These are phyloP conservation scores for Neoniphon sammara DNA, from an alignment of 2,797 vertebrate species.

Conservation along the genomic window DNA sequence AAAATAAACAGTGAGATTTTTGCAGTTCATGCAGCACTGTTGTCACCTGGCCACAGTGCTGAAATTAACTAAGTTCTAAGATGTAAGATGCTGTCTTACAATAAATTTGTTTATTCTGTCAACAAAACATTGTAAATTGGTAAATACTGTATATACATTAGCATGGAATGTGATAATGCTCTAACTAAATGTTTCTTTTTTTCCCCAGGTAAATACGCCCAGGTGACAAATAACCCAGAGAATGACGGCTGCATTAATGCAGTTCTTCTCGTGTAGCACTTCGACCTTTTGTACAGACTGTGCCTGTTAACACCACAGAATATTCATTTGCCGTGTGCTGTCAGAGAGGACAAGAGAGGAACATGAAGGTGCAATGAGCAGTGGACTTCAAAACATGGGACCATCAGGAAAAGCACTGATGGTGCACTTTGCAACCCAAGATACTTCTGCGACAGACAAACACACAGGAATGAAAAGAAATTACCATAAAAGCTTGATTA, in stretches of 20 bases:
- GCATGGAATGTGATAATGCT: neutral
- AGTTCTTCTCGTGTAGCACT: constrained; percentile 89
- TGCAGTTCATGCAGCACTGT: too few species aligned
- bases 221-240: constrained; percentile 99
- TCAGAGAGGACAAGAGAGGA: constrained; percentile 8
- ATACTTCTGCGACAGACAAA: constrained; percentile 31
- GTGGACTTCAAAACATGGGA: neutral
- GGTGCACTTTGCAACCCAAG: constrained; percentile 10
- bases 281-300: constrained; percentile 52
- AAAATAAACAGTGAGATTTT: too few species aligned
- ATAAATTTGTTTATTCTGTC: too few species aligned
- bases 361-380: neutral
- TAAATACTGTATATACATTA: neutral
- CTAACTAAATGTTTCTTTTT: constrained; percentile 16
- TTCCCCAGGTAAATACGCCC: constrained; percentile 93
- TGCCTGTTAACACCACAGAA: constrained; percentile 42
- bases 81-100: too few species aligned
- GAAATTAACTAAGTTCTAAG: too few species aligned
- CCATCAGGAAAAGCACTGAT: neutral
- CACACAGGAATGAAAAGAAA: constrained; percentile 3
- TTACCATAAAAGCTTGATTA: constrained; percentile 12
- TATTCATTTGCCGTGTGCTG: constrained; percentile 10
- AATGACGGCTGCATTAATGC: constrained; percentile 98
- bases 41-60: too few species aligned
- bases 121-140: too few species aligned